A percentile compares a stretch with the other conserved stretches of the same genome.
Conservation (phyloP, 2,888 invertebrate species). For the Ctena decussata region DNA sequence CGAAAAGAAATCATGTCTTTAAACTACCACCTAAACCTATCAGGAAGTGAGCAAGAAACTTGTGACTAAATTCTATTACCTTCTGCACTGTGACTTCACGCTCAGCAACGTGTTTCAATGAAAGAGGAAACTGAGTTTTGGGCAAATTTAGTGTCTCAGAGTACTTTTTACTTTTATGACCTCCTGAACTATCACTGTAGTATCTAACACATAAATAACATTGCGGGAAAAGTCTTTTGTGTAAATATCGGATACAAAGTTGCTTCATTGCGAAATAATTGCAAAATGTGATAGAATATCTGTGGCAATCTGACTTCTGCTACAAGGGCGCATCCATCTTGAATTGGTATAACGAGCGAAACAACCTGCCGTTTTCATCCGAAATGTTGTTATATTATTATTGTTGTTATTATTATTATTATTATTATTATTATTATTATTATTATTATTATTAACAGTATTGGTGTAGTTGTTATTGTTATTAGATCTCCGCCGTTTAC, state of each 20-base stretch:
- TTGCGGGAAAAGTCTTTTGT: neutral
- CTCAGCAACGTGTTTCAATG: conserved; percentile 76
- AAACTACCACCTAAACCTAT: no score
- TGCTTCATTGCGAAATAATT: neutral
- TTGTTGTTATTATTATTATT: neutral
- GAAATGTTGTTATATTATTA: neutral
- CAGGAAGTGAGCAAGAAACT: no score
- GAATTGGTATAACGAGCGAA: neutral
- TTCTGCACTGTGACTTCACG: conserved; percentile 82
- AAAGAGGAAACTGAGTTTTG: conserved; percentile 83
- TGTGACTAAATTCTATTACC: conserved; percentile 73
- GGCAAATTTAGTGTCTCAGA: conserved; percentile 84
- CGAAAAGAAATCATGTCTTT: no score
- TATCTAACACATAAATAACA: neutral
- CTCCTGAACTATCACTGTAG: neutral
- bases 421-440: neutral
- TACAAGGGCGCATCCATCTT: neutral
- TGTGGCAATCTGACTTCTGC: neutral
- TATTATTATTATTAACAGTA: neutral
- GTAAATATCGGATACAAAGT: neutral
- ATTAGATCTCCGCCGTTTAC: no score
- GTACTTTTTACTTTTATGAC: conserved; percentile 74
- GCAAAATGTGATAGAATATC: neutral
- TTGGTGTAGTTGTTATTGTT: neutral
- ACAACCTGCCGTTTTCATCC: no score